Conservation (phyloP, 2,797 vertebrate species). For the Cichlasoma orientale region DNA sequence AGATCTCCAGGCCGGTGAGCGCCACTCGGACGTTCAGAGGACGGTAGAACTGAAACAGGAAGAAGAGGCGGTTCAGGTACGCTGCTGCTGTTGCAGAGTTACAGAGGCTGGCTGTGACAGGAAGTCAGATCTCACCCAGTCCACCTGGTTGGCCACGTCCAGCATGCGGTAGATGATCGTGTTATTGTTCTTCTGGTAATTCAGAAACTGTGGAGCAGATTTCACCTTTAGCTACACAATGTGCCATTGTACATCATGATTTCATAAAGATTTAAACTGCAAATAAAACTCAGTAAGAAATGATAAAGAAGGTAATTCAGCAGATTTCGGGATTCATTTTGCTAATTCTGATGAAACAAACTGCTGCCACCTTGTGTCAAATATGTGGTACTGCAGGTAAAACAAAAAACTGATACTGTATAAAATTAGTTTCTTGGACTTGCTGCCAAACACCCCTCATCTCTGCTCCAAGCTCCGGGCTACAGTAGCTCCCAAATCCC, state of each 20-base stretch:
- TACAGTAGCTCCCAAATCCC: not conserved
- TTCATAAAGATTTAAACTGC: not conserved
- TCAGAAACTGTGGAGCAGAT: conserved; percentile 69
- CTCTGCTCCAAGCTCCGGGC: accelerated
- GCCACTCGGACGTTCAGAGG: conserved; percentile 88
- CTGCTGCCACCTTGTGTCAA: not conserved
- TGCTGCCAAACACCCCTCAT: not conserved
- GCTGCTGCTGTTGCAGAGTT: accelerated
- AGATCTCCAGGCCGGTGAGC: conserved; percentile 89
- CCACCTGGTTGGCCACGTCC: conserved; percentile 90
- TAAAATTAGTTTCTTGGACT: too few relatives aligned
- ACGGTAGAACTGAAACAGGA: conserved; percentile 85
- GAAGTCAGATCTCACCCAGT: conserved; percentile 78
- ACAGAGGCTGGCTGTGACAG: not conserved
- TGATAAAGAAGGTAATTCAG: not conserved
- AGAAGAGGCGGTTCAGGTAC: not conserved
- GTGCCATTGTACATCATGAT: too few relatives aligned
- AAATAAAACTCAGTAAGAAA: not conserved
- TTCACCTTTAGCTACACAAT: not conserved
- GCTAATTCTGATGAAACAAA: not conserved
- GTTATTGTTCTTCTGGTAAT: conserved; percentile 81
- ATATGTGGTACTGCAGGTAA: accelerated
- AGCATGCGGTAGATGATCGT: conserved; percentile 84
- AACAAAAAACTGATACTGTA: not conserved
- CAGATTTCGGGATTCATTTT: not conserved